Evolutionary conservation across 2,888 invertebrate genomes (phyloP), one percentile per base, ranked within the genome.

Genomic region (Chrysolina haemoptera): DNA sequence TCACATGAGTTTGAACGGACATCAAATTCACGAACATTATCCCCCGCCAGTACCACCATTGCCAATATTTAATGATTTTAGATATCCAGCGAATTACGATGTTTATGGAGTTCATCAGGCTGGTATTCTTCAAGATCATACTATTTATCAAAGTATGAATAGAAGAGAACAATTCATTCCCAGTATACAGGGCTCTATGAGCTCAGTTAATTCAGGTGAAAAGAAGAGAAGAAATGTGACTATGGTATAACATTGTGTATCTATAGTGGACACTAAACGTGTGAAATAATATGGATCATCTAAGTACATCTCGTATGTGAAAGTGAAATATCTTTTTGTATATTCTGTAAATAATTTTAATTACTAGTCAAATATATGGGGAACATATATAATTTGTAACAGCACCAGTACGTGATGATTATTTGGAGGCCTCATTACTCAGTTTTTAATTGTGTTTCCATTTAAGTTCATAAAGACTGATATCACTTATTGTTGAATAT

Each of bases 191-290:
- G 91, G 91, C 11, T 90, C 90, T 1, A 85, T 91, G 83, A 90
- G 88, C 77, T 91, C 91, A 1, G 90, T 91, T 46, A 90, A 90
- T 80, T 89, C 89, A 78, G 89, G 89, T 14, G 89, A 89, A 76
- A 90, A 90, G 82, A 90, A 90, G 82, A 87, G 90, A 78, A 84
- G 91, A 63, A 91, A 91, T 83, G 90, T 91, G 43, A 91, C 91
- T 55, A 91, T 91, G 91, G 91, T 91, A 76, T 91, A 88, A 89
- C 87, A 84, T 80, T 86, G 84, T 82, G 86, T 87, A 79, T 74
- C 62, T 0, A 80, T 85, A 64, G 79, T 83, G 62, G 81, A 85
- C 71, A 82, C 81, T 77, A 78, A 85, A 27, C 82, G 82, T 74
- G 77, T 86, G 73, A 78, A 76, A 53, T 82, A 82, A 65, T 83